Evolutionary conservation across 53 echinoderm and acorn worm genomes (phyloP).

Genomic region (Zoroaster sp.): DNA sequence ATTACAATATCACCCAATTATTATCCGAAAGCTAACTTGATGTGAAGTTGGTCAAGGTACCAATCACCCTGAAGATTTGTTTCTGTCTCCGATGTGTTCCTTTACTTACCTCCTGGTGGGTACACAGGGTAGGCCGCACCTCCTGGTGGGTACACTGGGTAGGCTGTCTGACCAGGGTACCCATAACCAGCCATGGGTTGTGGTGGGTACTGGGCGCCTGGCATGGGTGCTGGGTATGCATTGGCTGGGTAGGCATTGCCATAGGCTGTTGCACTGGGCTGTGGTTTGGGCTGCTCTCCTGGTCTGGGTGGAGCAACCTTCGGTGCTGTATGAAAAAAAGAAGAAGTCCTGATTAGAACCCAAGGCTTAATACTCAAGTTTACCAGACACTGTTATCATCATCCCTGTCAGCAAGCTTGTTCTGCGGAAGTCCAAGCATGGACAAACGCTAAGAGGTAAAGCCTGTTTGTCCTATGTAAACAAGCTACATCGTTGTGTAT

Average conservation of each 20-base stretch:
- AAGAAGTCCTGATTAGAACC: not conserved
- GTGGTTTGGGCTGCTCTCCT: slow-evolving; percentile 1
- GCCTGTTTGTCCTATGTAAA: not conserved
- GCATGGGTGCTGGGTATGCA: slow-evolving; percentile 60
- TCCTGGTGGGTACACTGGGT: slow-evolving; percentile 49
- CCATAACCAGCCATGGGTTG: slow-evolving; percentile 10
- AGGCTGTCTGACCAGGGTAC: slow-evolving; percentile 16
- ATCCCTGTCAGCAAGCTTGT: no score
- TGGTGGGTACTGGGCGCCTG: slow-evolving; percentile 51
- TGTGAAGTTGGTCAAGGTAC: no score
- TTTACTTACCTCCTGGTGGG: not conserved
- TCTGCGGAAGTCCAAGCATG: no score
- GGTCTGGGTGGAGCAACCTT: slow-evolving; percentile 53
- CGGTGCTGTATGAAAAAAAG: slow-evolving; percentile 49
- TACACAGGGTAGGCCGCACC: not conserved
- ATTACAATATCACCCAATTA: no score
- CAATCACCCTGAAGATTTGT: not conserved
- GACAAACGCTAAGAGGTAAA: no score
- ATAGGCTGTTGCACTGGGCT: not conserved
- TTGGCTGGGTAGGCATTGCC: slow-evolving; percentile 9
- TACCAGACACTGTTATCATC: no score
- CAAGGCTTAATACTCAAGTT: not conserved
- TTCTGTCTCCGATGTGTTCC: no score
- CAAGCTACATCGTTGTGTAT: no score
- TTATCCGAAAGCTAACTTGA: no score